Evolutionary conservation across 2,797 vertebrate genomes (phyloP).

Genomic region (Xiphophorus birchmanni): DNA sequence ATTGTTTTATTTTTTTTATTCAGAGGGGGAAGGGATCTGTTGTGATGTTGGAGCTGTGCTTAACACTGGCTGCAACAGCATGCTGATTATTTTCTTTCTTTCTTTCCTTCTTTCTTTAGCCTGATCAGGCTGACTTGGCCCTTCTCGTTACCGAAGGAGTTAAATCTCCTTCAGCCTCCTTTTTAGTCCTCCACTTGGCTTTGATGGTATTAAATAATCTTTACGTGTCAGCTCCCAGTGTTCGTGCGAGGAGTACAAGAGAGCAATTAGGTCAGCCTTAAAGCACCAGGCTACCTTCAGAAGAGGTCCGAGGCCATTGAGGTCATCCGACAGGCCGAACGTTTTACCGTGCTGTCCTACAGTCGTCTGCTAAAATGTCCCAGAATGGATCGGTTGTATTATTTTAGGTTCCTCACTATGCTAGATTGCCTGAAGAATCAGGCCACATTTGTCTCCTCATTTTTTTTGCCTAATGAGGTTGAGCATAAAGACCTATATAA

Average conservation of each 20-base stretch:
- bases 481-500: constrained; percentile 71
- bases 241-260: constrained; percentile 69
- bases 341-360: constrained; percentile 51
- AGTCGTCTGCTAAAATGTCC: constrained; percentile 67
- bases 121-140: constrained; percentile 27
- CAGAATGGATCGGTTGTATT: constrained; percentile 69
- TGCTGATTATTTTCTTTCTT: constrained; percentile 58
- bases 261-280: constrained; percentile 81
- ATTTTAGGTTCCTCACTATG: constrained; percentile 74
- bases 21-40: constrained; percentile 56
- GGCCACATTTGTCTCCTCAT: constrained; percentile 67
- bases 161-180: constrained; percentile 46
- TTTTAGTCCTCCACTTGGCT: constrained; percentile 73
- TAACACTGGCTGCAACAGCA: constrained; percentile 54
- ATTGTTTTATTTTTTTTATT: constrained; percentile 45
- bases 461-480: constrained; percentile 68
- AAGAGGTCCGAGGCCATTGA: constrained; percentile 56
- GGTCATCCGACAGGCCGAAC: constrained; percentile 58
- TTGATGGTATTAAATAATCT: constrained; percentile 87
- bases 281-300: constrained; percentile 66
- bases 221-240: constrained; percentile 79
- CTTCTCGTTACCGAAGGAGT: constrained; percentile 44
- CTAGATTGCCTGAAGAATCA: constrained; percentile 80
- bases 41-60: constrained; percentile 73
- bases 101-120: constrained; percentile 19